These are phyloP conservation scores for Mechanitis messenoides DNA, from an alignment of 2,888 invertebrate genomes.

Conservation along the genomic window DNA sequence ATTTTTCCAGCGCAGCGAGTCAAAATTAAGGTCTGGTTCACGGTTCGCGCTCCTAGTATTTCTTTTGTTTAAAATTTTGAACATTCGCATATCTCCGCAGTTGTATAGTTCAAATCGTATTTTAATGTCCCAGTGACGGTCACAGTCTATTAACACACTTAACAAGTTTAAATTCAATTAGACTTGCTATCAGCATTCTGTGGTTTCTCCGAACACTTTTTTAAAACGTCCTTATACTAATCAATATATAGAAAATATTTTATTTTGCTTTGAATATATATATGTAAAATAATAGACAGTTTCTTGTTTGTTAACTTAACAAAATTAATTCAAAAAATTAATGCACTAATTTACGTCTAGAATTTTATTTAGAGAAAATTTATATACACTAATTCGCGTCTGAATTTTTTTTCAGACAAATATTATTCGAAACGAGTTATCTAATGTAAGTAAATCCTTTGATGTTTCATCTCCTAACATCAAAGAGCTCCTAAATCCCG, in stretches of 20 bases:
- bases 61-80: constrained; percentile 36
- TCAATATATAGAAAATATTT: not conserved
- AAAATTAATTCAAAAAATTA: too few species aligned
- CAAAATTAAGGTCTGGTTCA: too few species aligned
- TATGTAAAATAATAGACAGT: too few species aligned
- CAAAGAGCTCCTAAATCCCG: constrained; percentile 27
- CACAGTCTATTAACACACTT: constrained; percentile 55
- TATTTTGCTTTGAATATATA: not conserved
- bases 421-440: constrained; percentile 9
- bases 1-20: too few species aligned
- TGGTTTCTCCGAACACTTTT: constrained; percentile 38
- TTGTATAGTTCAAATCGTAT: constrained; percentile 58
- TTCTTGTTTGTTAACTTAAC: too few species aligned
- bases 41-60: not conserved
- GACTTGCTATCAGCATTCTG: constrained; percentile 29
- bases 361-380: too few species aligned
- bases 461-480: not conserved
- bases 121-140: constrained; percentile 57
- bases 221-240: not conserved
- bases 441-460: not conserved
- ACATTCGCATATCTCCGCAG: constrained; percentile 48
- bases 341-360: too few species aligned
- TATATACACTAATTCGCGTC: too few species aligned
- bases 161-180: constrained; percentile 49
- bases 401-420: too few species aligned